Base-by-base conservation (phyloP, 1,140 invertebrate genomes). In the Pseudomyrmex concolor region DNA sequence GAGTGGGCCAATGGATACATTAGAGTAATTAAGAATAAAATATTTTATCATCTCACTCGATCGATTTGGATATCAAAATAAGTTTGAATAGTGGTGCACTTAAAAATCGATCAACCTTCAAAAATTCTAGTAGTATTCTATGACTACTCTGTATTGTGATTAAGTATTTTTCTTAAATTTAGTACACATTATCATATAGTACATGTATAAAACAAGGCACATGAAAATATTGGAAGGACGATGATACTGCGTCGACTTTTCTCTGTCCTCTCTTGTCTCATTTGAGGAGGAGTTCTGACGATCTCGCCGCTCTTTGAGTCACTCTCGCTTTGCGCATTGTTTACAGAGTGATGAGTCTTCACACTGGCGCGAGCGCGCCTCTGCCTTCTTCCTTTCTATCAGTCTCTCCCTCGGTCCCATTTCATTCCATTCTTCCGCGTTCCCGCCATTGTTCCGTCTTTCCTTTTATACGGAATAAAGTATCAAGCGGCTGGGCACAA, bases 271-370 rank as follows among this genome's bases (percentile, higher is more conserved):
- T 62, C 89, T 82, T 68, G 80, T 71, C 51, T 73, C 74, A 74
- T 48, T 63, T 60, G 83, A 82, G 82, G 62, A 84, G 81, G 89
- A 85, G 90, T 86, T 89, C 78, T 85, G 89, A 90, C 84, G 86
- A 91, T 92, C 89, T 83, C 85, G 83, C 81, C 83, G 89, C 86
- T 91, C 89, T 92, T 92, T 91, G 89, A 92, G 90, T 90, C 90
- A 91, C 87, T 91, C 90, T 91, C 89, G 88, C 80, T 90, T 89
- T 78, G 88, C 89, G 90, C 91, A 92, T 93, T 93, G 92, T 93
- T 93, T 93, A 93, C 92, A 91, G 92, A 93, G 92, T 92, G 92
- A 93, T 93, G 93, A 93, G 92, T 92, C 92, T 93, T 93, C 91
- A 92, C 92, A 93, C 92, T 93, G 91, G 91, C 89, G 91, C 89